Evolutionary conservation across 2,888 invertebrate genomes (phyloP).

Genomic region (Gortyna flavago): DNA sequence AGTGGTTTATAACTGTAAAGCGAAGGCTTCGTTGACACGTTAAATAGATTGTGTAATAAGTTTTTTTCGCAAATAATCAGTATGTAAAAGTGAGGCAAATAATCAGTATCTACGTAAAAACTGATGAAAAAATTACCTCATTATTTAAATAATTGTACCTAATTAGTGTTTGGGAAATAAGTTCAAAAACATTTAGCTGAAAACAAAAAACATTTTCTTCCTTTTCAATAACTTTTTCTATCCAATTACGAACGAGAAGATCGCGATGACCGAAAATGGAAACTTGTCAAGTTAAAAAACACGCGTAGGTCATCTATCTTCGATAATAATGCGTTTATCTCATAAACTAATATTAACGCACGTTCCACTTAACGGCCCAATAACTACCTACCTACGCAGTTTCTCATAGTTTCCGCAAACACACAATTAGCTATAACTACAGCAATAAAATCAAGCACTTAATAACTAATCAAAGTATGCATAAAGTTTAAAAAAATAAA

Average conservation of each 20-base stretch:
- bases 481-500: slow-evolving; percentile 56
- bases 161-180: not conserved
- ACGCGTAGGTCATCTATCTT: slow-evolving; percentile 37
- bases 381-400: slow-evolving; percentile 51
- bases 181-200: not conserved
- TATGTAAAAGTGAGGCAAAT: not conserved
- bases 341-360: slow-evolving; percentile 53
- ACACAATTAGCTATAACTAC: slow-evolving; percentile 45
- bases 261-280: not conserved
- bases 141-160: not conserved
- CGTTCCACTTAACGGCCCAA: slow-evolving; percentile 49
- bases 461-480: slow-evolving; percentile 56
- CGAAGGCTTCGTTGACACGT: slow-evolving; percentile 70
- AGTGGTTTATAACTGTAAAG: slow-evolving; percentile 72
- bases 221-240: slow-evolving; percentile 9
- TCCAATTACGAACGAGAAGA: slow-evolving; percentile 15
- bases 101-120: not conserved
- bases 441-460: slow-evolving; percentile 54
- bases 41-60: slow-evolving; percentile 48
- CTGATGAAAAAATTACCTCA: not conserved
- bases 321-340: slow-evolving; percentile 55
- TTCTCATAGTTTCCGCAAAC: slow-evolving; percentile 50
- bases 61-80: slow-evolving; percentile 15
- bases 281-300: slow-evolving; percentile 34
- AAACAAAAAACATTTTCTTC: not conserved